Evolutionary conservation across 1,140 invertebrate genomes (phyloP).

Genomic region (Drosophila nasuta): DNA sequence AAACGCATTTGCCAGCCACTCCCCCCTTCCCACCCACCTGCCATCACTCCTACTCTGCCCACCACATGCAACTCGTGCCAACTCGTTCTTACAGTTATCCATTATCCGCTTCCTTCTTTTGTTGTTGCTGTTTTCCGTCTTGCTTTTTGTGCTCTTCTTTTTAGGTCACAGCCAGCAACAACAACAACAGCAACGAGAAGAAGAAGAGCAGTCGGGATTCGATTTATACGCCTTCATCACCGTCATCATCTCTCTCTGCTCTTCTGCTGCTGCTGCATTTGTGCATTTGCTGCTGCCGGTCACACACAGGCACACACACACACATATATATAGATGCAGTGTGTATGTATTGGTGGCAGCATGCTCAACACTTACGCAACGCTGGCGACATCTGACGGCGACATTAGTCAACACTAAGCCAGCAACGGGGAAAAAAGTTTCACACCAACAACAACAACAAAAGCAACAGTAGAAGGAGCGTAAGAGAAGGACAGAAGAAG

Average conservation of each 20-base stretch:
- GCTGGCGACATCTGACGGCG: conserved; percentile 43
- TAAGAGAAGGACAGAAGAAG: neutral
- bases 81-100: conserved; percentile 32
- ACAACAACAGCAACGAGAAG: too few relatives aligned
- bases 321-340: neutral
- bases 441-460: neutral
- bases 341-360: conserved; percentile 5
- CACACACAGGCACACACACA: conserved; percentile 2
- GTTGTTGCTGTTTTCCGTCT: conserved; percentile 7
- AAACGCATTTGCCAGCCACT: conserved; percentile 7
- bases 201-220: conserved; percentile 26
- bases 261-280: conserved; percentile 2
- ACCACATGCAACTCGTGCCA: conserved; percentile 21
- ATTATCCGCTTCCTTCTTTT: conserved; percentile 17
- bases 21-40: neutral
- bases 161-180: conserved; percentile 40
- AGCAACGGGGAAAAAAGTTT: neutral
- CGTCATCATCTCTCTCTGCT: too few relatives aligned
- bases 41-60: neutral
- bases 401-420: conserved; percentile 23
- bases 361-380: conserved; percentile 50
- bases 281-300: conserved; percentile 26
- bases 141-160: conserved; percentile 21
- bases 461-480: neutral
- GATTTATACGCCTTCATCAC: conserved; percentile 45